phyloP scores from a whole-genome alignment of 2,888 invertebrate genomes.

The Craniophora ligustri region DNA sequence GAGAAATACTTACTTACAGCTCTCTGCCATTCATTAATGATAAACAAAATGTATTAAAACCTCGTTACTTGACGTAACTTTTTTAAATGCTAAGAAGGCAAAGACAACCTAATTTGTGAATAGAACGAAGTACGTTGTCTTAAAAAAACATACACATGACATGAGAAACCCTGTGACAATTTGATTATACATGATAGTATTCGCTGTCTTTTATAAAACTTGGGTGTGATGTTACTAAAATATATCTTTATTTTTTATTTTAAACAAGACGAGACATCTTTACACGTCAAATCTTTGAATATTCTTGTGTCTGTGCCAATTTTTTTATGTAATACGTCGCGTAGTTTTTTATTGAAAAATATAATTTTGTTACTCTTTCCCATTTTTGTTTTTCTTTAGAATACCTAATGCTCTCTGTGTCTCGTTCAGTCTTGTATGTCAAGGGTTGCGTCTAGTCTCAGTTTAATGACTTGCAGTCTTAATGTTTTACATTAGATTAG shows the following conservation, averaged over 20 bases:
- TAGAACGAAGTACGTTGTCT: constrained; percentile 40
- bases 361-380: constrained; percentile 19
- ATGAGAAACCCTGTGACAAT: constrained; percentile 26
- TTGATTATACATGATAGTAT: constrained; percentile 35
- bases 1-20: constrained; percentile 22
- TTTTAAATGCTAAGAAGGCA: constrained; percentile 37
- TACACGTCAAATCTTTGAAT: constrained; percentile 33
- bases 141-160: constrained; percentile 26
- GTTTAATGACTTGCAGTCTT: constrained; percentile 24
- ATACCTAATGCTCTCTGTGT: constrained; percentile 16
- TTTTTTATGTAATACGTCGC: constrained; percentile 25
- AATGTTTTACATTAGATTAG: constrained; percentile 16
- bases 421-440: constrained; percentile 12
- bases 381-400: constrained; percentile 15
- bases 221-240: constrained; percentile 22
- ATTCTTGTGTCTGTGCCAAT: constrained; percentile 20
- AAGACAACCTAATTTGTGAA: constrained; percentile 54
- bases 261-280: constrained; percentile 7
- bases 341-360: constrained; percentile 19
- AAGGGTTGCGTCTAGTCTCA: not conserved
- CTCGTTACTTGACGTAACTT: constrained; percentile 54
- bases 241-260: constrained; percentile 25
- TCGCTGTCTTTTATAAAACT: constrained; percentile 10
- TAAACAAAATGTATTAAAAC: constrained; percentile 56
- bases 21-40: constrained; percentile 35